Evolutionary conservation across 2,113 vertebrate genomes (phyloP).

Genomic region (Lipophrys pholis): DNA sequence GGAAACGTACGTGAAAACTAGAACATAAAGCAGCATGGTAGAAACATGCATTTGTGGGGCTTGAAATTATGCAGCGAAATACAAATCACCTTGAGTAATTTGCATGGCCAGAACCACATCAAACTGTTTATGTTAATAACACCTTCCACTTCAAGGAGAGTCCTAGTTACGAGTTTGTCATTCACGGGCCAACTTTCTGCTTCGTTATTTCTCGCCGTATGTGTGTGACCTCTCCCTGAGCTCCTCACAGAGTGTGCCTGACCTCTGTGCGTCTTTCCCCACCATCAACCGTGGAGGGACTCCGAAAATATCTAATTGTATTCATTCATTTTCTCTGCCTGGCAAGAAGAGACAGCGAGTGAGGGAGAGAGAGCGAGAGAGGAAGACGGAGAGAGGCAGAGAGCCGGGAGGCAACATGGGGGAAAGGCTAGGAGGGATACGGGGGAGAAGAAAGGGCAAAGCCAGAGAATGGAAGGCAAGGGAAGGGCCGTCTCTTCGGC

Average conservation of each 20-base stretch:
- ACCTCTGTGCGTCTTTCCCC: conserved; percentile 69
- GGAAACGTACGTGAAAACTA: conserved; percentile 8
- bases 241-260: conserved; percentile 60
- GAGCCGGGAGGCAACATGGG: conserved; percentile 30
- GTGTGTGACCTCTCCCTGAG: conserved; percentile 59
- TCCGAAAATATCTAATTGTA: conserved; percentile 87
- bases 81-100: conserved; percentile 58
- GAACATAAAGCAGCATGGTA: conserved; percentile 1
- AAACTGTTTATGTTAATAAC: conserved; percentile 56
- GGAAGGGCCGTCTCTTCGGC: conserved; percentile 40
- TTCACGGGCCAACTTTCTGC: conserved; percentile 64
- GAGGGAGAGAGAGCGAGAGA: conserved; percentile 33
- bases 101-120: conserved; percentile 52
- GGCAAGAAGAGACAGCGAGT: conserved; percentile 67
- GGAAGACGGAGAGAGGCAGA: conserved; percentile 45
- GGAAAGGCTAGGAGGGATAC: conserved; percentile 33
- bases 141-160: conserved; percentile 60
- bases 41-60: conserved; percentile 33
- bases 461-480: conserved; percentile 12
- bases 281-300: conserved; percentile 67
- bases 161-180: conserved; percentile 57
- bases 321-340: conserved; percentile 86
- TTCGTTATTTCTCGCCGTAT: conserved; percentile 54
- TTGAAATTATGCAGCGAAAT: conserved; percentile 47
- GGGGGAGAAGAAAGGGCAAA: conserved; percentile 38